phyloP scores from a whole-genome alignment of 2,888 invertebrate genomes.

The Nymphalis urticae region DNA sequence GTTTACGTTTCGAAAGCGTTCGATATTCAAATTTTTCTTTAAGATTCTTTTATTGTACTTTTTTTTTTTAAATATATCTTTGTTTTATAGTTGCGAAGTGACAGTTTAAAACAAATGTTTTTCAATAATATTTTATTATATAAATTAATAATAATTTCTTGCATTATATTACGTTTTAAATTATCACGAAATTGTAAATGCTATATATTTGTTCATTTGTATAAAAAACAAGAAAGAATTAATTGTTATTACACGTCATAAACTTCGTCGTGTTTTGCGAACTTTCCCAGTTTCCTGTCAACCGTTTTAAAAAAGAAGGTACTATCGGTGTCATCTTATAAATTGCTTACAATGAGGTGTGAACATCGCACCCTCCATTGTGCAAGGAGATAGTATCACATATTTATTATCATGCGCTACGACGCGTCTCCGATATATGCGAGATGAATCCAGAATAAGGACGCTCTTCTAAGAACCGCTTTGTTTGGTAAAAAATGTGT shows the following conservation, averaged over 20 bases:
- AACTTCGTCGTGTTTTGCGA: background rate
- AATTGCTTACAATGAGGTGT: constrained; percentile 44
- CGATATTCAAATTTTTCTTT: background rate
- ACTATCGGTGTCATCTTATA: constrained; percentile 30
- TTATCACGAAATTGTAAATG: no score
- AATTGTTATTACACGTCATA: background rate
- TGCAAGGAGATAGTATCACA: constrained; percentile 33
- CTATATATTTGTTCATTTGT: no score
- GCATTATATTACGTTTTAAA: no score
- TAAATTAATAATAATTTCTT: no score
- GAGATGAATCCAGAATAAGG: constrained; percentile 66
- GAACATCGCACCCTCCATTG: constrained; percentile 39
- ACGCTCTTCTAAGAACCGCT: constrained; percentile 48
- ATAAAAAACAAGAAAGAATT: background rate
- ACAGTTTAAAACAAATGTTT: no score
- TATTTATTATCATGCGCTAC: constrained; percentile 55
- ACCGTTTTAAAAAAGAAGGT: constrained; percentile 14
- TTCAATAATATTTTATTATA: no score
- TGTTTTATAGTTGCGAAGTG: no score
- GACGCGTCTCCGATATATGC: constrained; percentile 43
- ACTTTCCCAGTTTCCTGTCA: constrained; percentile 18
- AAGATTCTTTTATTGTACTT: background rate
- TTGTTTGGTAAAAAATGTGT: constrained; percentile 56
- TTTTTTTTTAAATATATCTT: no score
- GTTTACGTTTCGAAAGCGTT: constrained; percentile 4